Evolutionary conservation across 1,140 invertebrate species (phyloP).

Genomic region (Mya arenaria): DNA sequence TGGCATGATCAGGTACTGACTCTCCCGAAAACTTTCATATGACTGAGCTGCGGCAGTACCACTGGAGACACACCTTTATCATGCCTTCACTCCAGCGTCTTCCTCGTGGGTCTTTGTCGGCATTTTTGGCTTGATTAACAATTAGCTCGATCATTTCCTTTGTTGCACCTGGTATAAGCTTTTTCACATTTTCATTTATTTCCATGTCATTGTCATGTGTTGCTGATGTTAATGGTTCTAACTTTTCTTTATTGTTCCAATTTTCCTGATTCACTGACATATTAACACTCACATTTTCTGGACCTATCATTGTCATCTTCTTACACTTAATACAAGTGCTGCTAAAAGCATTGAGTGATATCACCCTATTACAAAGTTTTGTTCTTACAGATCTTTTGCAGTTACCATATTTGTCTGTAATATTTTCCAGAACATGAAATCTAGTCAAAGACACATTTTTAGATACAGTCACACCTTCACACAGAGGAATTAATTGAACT

Average conservation of each 20-base stretch:
- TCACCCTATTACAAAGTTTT: neutral
- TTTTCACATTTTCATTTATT: neutral
- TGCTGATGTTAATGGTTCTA: neutral
- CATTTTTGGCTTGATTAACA: constrained; percentile 2
- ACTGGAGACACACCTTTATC: constrained; percentile 15
- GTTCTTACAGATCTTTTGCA: neutral
- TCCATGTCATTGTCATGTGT: neutral
- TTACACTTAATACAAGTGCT: constrained; percentile 4
- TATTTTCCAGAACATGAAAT: constrained; percentile 21
- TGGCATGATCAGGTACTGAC: neutral
- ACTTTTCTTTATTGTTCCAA: neutral
- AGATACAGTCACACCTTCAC: neutral
- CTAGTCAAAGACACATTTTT: neutral
- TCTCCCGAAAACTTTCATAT: neutral
- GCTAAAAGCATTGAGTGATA: neutral
- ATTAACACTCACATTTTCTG: neutral
- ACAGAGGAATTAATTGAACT: constrained; percentile 4
- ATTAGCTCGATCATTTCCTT: constrained; percentile 9
- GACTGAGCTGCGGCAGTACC: constrained; percentile 13
- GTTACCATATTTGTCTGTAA: neutral
- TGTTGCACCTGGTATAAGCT: neutral
- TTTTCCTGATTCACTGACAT: neutral
- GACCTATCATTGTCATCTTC: constrained; percentile 19
- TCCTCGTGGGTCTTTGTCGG: neutral
- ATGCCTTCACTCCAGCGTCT: neutral